Conservation (phyloP, 2,797 vertebrate species). For the Coilia nasus region DNA sequence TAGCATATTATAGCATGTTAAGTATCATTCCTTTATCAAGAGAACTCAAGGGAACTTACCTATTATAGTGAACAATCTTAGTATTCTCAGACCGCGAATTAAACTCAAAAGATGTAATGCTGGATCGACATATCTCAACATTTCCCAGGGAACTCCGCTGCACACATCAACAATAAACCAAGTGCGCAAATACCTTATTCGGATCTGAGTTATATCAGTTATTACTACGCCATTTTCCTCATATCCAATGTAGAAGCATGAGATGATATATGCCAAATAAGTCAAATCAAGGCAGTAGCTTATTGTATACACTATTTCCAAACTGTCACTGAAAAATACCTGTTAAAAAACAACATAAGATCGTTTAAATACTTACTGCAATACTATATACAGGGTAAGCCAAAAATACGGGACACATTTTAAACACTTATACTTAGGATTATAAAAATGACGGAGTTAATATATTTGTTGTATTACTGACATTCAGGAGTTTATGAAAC, state of each 20-base stretch:
- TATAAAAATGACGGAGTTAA: too few relatives aligned
- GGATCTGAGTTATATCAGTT: constrained; percentile 25
- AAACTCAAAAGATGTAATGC: constrained; percentile 14
- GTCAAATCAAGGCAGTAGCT: constrained; percentile 42
- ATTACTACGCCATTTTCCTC: constrained; percentile 45
- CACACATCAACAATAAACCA: constrained; percentile 50
- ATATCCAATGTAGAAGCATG: constrained; percentile 47
- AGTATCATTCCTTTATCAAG: neutral
- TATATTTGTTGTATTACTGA: too few relatives aligned
- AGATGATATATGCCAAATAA: constrained; percentile 41
- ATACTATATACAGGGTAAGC: too few relatives aligned
- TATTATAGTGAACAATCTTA: constrained; percentile 41
- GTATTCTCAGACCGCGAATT: constrained; percentile 40
- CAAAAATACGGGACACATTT: too few relatives aligned
- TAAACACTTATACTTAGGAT: too few relatives aligned
- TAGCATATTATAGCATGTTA: neutral
- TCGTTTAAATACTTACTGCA: neutral
- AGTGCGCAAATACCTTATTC: constrained; percentile 35
- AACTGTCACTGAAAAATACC: constrained; percentile 39
- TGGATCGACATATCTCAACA: neutral
- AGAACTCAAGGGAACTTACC: constrained; percentile 31
- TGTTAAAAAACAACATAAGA: constrained; percentile 16
- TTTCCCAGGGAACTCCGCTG: constrained; percentile 39
- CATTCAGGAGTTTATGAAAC: too few relatives aligned
- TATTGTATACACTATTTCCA: neutral